Evolutionary conservation across 2,888 invertebrate species (phyloP).

Genomic region (Acronicta alni): DNA sequence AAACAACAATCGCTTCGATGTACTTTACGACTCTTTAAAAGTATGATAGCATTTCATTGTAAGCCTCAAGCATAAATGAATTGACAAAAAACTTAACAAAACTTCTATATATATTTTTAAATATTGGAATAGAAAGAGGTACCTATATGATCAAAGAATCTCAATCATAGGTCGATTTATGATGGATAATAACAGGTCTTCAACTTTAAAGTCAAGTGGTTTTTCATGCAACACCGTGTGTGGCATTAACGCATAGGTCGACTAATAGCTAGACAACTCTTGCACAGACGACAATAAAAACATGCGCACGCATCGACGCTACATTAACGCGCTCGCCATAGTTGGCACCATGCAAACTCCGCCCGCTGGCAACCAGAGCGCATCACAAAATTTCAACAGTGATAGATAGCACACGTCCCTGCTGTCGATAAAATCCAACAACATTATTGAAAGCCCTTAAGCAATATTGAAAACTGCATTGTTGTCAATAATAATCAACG

Average conservation of each 20-base stretch:
- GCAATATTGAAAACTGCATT: constrained; percentile 30
- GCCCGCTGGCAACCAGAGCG: constrained; percentile 77
- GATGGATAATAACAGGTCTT: constrained; percentile 28
- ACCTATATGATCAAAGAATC: constrained; percentile 17
- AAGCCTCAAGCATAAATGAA: constrained; percentile 30
- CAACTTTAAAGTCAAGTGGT: constrained; percentile 23
- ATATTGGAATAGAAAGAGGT: constrained; percentile 9
- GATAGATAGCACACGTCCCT: constrained; percentile 68
- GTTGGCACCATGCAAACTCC: constrained; percentile 83
- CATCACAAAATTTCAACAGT: constrained; percentile 75
- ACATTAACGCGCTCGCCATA: constrained; percentile 88
- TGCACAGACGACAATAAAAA: constrained; percentile 79
- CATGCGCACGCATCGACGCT: constrained; percentile 76
- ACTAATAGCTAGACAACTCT: constrained; percentile 74
- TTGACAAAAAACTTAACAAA: constrained; percentile 30
- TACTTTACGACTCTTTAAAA: constrained; percentile 38
- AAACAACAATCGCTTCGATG: constrained; percentile 50
- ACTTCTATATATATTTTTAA: constrained; percentile 9
- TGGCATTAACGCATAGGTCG: constrained; percentile 71
- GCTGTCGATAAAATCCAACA: constrained; percentile 65
- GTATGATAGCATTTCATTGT: constrained; percentile 38
- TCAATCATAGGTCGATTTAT: constrained; percentile 33
- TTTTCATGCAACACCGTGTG: constrained; percentile 67
- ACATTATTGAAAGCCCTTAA: constrained; percentile 50
- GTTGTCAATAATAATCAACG: constrained; percentile 43